These are phyloP conservation scores for Odontocolon sp. DNA, from an alignment of 2,888 invertebrate species.

Conservation along the genomic window DNA sequence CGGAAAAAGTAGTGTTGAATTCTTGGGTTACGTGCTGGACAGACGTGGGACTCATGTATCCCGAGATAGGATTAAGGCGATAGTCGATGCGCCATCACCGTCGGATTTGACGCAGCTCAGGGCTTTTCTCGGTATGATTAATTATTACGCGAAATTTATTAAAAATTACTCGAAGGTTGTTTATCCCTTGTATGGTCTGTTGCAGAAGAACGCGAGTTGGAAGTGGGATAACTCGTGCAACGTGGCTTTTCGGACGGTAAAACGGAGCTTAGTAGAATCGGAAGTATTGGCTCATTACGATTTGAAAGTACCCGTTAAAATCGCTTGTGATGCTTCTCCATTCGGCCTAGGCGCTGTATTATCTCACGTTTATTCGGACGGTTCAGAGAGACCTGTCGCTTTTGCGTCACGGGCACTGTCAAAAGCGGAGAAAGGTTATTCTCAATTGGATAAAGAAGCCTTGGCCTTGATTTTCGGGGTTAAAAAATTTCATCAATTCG, in stretches of 20 bases:
- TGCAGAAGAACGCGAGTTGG: conserved; percentile 26
- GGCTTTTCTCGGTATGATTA: conserved; percentile 41
- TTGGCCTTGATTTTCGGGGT: conserved; percentile 74
- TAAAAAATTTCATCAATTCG: conserved; percentile 75
- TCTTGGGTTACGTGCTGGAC: conserved; percentile 50
- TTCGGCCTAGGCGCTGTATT: conserved; percentile 71
- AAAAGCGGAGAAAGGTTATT: conserved; percentile 61
- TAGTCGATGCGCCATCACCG: conserved; percentile 21
- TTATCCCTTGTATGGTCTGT: conserved; percentile 22
- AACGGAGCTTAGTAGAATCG: conserved; percentile 14
- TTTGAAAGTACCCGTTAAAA: conserved; percentile 61
- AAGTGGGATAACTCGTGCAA: conserved; percentile 7
- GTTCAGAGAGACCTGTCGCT: conserved; percentile 50
- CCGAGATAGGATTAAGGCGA: conserved; percentile 16
- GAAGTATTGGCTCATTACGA: conserved; percentile 60
- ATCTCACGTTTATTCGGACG: conserved; percentile 57
- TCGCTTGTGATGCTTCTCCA: conserved; percentile 77
- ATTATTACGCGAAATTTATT: conserved; percentile 51
- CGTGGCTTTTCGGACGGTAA: conserved; percentile 21
- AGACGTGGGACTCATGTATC: conserved; percentile 24
- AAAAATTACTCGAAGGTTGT: conserved; percentile 33
- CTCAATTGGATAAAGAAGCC: conserved; percentile 69
- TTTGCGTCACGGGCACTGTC: conserved; percentile 55
- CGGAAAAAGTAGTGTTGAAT: conserved; percentile 31
- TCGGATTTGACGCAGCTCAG: conserved; percentile 20